phyloP scores from a whole-genome alignment of 2,797 vertebrate species.

The Rhodeus uyekii region DNA sequence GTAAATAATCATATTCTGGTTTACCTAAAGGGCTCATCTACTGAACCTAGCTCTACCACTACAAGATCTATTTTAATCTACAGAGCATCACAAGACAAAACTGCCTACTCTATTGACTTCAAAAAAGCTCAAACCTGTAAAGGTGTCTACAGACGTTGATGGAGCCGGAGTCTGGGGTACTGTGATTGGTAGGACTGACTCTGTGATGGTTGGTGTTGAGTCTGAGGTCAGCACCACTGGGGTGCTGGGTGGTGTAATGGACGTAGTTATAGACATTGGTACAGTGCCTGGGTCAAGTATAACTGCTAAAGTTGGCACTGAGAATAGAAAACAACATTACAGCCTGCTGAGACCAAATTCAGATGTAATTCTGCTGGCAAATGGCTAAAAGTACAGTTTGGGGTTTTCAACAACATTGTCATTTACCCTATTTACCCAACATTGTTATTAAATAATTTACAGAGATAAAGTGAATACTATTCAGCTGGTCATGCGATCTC shows the following conservation, averaged over 20 bases:
- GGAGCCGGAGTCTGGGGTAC: constrained; percentile 4
- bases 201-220: constrained; percentile 2
- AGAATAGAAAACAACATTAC: constrained; percentile 15
- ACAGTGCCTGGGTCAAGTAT: constrained; percentile 6
- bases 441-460: background rate
- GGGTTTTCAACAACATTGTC: background rate
- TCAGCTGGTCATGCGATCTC: background rate
- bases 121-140: constrained; percentile 40
- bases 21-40: background rate
- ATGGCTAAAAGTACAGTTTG: background rate
- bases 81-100: background rate
- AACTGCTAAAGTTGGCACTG: constrained; percentile 12
- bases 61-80: constrained; percentile 2
- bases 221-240: constrained; percentile 27
- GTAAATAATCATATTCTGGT: background rate
- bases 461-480: background rate
- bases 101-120: background rate
- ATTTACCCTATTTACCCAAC: background rate
- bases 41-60: background rate
- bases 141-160: constrained; percentile 6
- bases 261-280: constrained; percentile 12
- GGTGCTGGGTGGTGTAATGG: background rate
- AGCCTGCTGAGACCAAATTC: background rate
- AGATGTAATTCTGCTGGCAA: background rate
- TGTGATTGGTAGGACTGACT: constrained; percentile 20